Conservation (phyloP, 2,113 vertebrate genomes). For the Platycercus adscitus region DNA sequence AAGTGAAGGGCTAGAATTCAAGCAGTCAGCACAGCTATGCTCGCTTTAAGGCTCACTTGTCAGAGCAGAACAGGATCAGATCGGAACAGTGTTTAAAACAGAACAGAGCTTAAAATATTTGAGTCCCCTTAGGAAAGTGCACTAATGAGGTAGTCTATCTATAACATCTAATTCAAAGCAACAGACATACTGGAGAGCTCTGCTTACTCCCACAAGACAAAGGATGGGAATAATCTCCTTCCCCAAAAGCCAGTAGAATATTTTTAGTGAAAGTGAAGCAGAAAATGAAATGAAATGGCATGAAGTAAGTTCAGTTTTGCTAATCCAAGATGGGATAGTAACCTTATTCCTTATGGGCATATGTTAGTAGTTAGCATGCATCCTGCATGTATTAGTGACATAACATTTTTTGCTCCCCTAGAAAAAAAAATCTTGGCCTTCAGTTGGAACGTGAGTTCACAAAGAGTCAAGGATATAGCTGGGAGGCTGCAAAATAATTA, state of each 20-base stretch:
- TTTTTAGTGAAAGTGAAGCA: background rate
- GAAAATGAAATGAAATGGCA: background rate
- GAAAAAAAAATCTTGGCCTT: background rate
- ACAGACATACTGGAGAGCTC: background rate
- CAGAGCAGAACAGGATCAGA: background rate
- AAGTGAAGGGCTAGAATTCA: background rate
- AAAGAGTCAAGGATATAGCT: background rate
- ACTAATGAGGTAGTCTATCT: background rate
- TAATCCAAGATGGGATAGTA: background rate
- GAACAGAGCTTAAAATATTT: background rate
- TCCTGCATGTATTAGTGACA: background rate
- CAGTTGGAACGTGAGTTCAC: background rate
- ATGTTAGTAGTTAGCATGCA: background rate
- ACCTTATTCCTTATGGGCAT: rapidly evolving
- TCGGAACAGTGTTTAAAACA: background rate
- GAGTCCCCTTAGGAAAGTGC: background rate
- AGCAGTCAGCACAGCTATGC: background rate
- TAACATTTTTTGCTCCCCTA: background rate
- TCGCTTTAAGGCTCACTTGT: background rate
- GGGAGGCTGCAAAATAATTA: background rate
- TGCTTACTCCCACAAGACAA: background rate
- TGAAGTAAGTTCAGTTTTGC: background rate
- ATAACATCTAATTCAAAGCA: background rate
- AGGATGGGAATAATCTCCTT: background rate
- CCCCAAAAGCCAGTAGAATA: background rate